A percentile compares a stretch with the other conserved stretches of the same genome.
These are phyloP conservation scores for Drosophila tani DNA, from an alignment of 1,140 invertebrate genomes.

Conservation along the genomic window DNA sequence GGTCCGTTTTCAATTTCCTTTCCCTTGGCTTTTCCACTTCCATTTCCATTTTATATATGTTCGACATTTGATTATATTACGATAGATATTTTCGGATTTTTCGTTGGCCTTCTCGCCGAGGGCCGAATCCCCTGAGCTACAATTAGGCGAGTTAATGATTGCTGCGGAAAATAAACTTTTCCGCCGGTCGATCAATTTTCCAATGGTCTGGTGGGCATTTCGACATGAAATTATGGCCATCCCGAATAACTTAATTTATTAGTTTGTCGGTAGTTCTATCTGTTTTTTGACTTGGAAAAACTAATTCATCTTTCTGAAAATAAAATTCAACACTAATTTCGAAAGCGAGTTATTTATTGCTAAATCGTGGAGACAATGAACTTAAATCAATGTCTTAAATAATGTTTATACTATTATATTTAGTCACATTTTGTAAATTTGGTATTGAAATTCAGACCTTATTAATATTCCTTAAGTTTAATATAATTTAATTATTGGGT, in stretches of 20 bases:
- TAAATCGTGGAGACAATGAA: background rate
- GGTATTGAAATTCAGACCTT: background rate
- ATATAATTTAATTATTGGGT: too few species aligned
- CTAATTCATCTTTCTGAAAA: background rate
- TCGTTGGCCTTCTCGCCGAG: slow-evolving; percentile 16
- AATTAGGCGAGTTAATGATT: slow-evolving; percentile 81
- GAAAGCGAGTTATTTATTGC: background rate
- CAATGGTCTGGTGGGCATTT: slow-evolving; percentile 38
- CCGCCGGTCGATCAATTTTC: slow-evolving; percentile 34
- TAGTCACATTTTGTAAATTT: background rate
- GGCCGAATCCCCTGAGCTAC: slow-evolving; percentile 65
- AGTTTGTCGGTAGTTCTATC: background rate
- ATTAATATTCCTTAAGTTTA: background rate
- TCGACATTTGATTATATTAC: slow-evolving; percentile 70
- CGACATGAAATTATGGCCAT: slow-evolving; percentile 8
- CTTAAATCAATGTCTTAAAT: background rate
- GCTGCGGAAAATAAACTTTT: slow-evolving; percentile 55
- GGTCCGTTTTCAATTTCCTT: slow-evolving; percentile 54
- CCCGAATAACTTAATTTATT: slow-evolving; percentile 6
- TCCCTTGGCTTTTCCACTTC: slow-evolving; percentile 44
- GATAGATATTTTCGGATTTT: slow-evolving; percentile 41
- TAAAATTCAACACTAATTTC: background rate
- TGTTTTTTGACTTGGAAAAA: background rate
- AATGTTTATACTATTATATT: too few species aligned
- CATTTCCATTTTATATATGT: slow-evolving; percentile 58